Evolutionary conservation across 2,888 invertebrate genomes (phyloP).

Genomic region (Eurytoma adleriae): DNA sequence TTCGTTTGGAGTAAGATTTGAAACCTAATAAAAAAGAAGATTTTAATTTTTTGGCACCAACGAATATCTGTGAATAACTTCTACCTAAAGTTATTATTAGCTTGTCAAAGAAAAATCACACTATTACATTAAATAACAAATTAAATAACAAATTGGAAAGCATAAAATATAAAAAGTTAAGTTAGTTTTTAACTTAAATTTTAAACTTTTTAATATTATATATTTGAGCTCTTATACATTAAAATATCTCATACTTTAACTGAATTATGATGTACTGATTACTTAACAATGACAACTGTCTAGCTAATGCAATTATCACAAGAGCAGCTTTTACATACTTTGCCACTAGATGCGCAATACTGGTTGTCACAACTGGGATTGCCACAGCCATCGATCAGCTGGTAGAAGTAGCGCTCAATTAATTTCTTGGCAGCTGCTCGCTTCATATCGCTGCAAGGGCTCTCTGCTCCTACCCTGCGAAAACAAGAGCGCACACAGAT

Average conservation of each 20-base stretch:
- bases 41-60: neutral
- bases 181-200: neutral
- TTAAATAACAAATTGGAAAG: neutral
- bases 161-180: neutral
- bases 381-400: conserved; percentile 94
- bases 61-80: neutral
- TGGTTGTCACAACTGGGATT: conserved; percentile 91
- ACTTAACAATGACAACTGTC: too few species aligned
- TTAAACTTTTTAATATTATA: neutral
- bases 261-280: too few species aligned
- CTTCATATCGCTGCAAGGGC: conserved; percentile 77
- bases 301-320: too few species aligned
- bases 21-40: conserved; percentile 77
- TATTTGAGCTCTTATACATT: too few species aligned
- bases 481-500: conserved; percentile 4
- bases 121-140: neutral
- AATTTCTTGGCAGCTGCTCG: conserved; percentile 85
- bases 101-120: neutral
- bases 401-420: conserved; percentile 95
- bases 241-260: neutral
- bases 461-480: conserved; percentile 73
- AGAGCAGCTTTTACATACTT: conserved; percentile 77
- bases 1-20: conserved; percentile 89
- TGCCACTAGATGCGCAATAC: conserved; percentile 93
- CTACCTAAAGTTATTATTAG: neutral